A percentile compares a stretch with the other conserved stretches of the same genome.
phyloP scores from a whole-genome alignment of 2,113 vertebrate species.

The Aspidoscelis tigris region DNA sequence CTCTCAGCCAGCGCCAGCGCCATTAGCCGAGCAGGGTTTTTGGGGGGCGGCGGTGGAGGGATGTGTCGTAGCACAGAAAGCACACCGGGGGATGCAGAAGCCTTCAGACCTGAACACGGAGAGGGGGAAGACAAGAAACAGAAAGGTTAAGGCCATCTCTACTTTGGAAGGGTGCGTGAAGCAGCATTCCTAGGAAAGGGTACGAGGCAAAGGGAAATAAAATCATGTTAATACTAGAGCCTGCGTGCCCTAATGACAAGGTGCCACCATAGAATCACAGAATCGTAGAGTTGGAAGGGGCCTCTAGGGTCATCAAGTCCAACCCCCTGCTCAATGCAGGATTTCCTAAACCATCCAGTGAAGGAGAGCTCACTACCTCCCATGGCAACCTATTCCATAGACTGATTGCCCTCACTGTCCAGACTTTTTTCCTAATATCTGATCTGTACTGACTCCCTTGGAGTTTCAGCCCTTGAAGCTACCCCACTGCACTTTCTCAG shows the following conservation, averaged over 20 bases:
- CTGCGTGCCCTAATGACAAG: neutral
- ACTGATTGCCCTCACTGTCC: no score
- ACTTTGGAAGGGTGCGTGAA: neutral
- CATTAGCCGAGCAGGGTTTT: conserved; percentile 84
- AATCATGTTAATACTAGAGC: neutral
- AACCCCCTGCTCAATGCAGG: no score
- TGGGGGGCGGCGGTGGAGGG: conserved; percentile 80
- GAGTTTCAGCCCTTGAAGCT: no score
- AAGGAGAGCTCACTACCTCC: no score
- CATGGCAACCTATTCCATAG: no score
- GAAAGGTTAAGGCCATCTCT: neutral
- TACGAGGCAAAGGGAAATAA: neutral
- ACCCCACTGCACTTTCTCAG: no score
- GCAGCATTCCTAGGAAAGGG: neutral
- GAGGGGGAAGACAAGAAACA: neutral
- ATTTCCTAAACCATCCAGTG: no score
- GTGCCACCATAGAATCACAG: no score
- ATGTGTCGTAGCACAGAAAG: conserved; percentile 71
- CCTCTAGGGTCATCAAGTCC: no score
- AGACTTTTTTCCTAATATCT: no score
- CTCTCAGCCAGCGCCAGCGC: conserved; percentile 81
- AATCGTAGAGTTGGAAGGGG: no score
- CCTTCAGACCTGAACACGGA: conserved; percentile 58
- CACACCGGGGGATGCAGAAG: conserved; percentile 54
- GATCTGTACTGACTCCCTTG: no score